These are phyloP conservation scores for Amblyopsis rosae DNA, from an alignment of 2,113 vertebrate species.

Conservation along the genomic window DNA sequence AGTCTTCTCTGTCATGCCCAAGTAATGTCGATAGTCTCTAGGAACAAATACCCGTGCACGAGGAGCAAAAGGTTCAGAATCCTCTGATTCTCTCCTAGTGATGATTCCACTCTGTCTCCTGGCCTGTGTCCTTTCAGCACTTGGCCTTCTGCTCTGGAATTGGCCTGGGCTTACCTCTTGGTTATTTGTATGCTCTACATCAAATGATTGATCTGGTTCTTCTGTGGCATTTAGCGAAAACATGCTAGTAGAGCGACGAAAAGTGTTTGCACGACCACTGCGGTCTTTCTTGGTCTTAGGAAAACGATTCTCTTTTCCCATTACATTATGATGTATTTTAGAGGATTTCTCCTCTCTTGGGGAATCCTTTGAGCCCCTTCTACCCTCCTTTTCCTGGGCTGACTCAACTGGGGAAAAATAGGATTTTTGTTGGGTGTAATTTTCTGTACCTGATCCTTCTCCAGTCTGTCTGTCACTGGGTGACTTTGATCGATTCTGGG, in stretches of 20 bases:
- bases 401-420: slow-evolving; percentile 22
- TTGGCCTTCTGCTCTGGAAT: slow-evolving; percentile 52
- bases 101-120: slow-evolving; percentile 22
- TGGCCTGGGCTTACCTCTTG: slow-evolving; percentile 44
- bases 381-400: slow-evolving; percentile 28
- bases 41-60: slow-evolving; percentile 70
- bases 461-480: slow-evolving; percentile 42
- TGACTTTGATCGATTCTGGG: slow-evolving; percentile 42
- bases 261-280: slow-evolving; percentile 46
- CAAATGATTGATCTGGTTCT: slow-evolving; percentile 45
- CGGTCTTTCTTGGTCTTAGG: slow-evolving; percentile 56
- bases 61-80: slow-evolving; percentile 41
- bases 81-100: slow-evolving; percentile 43
- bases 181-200: slow-evolving; percentile 22
- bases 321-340: slow-evolving; percentile 30
- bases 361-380: slow-evolving; percentile 49
- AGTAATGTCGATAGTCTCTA: slow-evolving; percentile 71
- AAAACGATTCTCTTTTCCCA: slow-evolving; percentile 45
- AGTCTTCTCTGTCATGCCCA: slow-evolving; percentile 57
- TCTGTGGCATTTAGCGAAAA: slow-evolving; percentile 52
- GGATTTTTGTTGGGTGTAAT: slow-evolving; percentile 35
- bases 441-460: slow-evolving; percentile 11
- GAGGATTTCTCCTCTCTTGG: slow-evolving; percentile 42
- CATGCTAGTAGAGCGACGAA: slow-evolving; percentile 70
- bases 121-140: slow-evolving; percentile 18